A percentile compares a stretch with the other conserved stretches of the same genome.
These are phyloP conservation scores for Allygus modestus DNA, from an alignment of 2,888 invertebrate species.

Conservation along the genomic window DNA sequence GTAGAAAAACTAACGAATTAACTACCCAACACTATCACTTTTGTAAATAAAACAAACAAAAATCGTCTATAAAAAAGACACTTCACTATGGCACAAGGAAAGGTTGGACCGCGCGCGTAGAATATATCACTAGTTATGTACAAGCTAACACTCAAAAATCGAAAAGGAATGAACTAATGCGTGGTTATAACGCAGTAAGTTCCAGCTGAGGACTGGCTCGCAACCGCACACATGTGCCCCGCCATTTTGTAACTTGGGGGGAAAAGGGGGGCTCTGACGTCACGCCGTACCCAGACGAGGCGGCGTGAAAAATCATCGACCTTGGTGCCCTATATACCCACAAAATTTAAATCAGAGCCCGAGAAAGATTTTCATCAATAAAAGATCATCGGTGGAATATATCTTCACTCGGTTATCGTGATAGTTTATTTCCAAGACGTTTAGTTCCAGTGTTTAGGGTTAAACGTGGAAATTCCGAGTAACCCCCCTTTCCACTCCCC, in stretches of 20 bases:
- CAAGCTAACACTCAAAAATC: conserved; percentile 46
- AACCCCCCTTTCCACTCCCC: conserved; percentile 39
- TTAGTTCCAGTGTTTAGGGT: not conserved
- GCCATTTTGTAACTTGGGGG: conserved; percentile 44
- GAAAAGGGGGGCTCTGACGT: conserved; percentile 27
- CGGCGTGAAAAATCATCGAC: conserved; percentile 45
- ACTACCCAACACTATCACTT: conserved; percentile 46
- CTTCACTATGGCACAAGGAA: conserved; percentile 46
- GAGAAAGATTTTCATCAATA: not conserved
- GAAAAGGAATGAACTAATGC: conserved; percentile 40
- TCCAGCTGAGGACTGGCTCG: conserved; percentile 38
- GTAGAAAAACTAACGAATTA: conserved; percentile 24
- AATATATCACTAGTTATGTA: conserved; percentile 32
- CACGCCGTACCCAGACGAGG: conserved; percentile 45
- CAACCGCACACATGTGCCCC: conserved; percentile 39
- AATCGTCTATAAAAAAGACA: conserved; percentile 24
- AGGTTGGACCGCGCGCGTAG: conserved; percentile 40
- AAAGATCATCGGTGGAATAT: not conserved
- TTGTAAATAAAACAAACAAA: conserved; percentile 31
- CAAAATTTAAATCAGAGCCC: no score
- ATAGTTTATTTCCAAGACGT: not conserved
- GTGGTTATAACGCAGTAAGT: not conserved
- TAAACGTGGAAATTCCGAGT: not conserved
- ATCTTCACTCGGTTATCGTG: not conserved
- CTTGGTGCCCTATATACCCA: conserved; percentile 37